Evolutionary conservation across 2,888 invertebrate species (phyloP), one percentile per base, ranked within the genome.

Genomic region (Griposia aprilina): DNA sequence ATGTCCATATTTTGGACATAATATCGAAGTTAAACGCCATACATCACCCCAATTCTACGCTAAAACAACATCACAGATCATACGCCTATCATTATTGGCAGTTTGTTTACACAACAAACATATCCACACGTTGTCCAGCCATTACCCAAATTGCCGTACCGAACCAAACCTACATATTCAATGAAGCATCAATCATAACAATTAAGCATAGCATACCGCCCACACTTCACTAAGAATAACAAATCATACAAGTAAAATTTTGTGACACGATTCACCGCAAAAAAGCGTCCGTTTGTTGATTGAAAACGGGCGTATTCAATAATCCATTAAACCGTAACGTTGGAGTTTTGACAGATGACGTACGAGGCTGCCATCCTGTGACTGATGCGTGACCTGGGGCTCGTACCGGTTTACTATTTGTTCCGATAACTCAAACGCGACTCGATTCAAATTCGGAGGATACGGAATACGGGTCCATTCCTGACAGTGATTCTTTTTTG

Each of bases 291-390:
- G 87, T 88, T 88, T 90, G 91, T 91, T 90, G 91, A 94, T 94
- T 93, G 91, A 91, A 93, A 94, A 93, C 92, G 90, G 93, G 91
- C 93, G 93, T 93, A 92, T 93, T 94, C 93, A 93, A 94, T 95
- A 94, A 94, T 93, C 93, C 93, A 95, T 95, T 94, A 93, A 90
- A 91, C 90, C 91, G 85, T 91, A 91, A 89, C 91, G 92, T 88
- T 90, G 90, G 89, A 90, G 92, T 94, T 95, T 93, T 94, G 95
- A 95, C 95, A 94, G 91, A 91, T 93, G 93, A 93, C 92, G 91
- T 90, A 92, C 90, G 91, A 91, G 87, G 84, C 87, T 90, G 88
- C 86, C 88, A 84, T 80, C 80, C 86, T 83, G 84, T 93, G 94
- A 94, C 90, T 90, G 93, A 94, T 93, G 91, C 84, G 90, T 89